These are phyloP conservation scores for Lasioglossum figueresi DNA, from an alignment of 2,888 invertebrate genomes.

Conservation along the genomic window DNA sequence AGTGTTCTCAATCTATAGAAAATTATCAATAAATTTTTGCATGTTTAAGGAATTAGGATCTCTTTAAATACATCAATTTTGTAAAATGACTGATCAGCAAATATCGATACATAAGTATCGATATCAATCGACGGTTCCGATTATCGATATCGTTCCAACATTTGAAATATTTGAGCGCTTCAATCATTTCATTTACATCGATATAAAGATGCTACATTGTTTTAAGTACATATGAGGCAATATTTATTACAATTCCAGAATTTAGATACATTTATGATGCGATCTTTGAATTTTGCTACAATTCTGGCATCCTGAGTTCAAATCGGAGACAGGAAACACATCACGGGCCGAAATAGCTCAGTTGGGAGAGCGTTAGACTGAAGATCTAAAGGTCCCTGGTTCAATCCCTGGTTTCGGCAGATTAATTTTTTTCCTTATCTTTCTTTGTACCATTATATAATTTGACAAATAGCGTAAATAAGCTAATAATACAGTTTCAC, in stretches of 20 bases:
- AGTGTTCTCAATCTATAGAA: not conserved
- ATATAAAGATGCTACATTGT: not conserved
- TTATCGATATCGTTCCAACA: not conserved
- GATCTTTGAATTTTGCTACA: not conserved
- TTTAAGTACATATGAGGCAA: not conserved
- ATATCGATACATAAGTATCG: not conserved
- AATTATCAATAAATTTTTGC: not conserved
- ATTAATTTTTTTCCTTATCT: not conserved
- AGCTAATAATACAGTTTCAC: too few species aligned
- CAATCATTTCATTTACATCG: not conserved
- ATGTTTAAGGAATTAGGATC: not conserved
- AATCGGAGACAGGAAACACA: not conserved
- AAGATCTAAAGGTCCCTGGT: constrained; percentile 57
- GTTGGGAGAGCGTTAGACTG: constrained; percentile 68
- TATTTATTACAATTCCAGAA: too few species aligned
- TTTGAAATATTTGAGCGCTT: not conserved
- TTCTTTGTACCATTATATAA: not conserved
- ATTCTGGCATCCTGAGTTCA: not conserved
- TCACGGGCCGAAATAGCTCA: constrained; percentile 69
- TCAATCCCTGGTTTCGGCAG: constrained; percentile 59
- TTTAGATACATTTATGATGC: not conserved
- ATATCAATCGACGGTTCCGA: not conserved
- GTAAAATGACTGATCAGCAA: not conserved
- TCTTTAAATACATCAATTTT: not conserved
- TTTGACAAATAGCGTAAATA: too few species aligned